phyloP scores from a whole-genome alignment of 2,113 vertebrate species.

The Ceuthmochares aereus region DNA sequence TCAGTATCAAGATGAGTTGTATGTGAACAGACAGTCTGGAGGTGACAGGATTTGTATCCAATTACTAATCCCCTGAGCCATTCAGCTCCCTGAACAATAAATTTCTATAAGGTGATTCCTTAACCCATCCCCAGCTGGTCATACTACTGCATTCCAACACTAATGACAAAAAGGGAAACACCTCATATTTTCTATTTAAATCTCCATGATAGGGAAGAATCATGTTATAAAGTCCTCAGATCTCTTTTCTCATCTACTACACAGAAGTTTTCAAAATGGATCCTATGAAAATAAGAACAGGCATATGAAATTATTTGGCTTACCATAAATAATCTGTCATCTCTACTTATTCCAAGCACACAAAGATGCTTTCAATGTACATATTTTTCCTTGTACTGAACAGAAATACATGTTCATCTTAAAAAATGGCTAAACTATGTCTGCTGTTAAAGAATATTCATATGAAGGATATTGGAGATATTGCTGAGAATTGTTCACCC shows the following conservation, averaged over 20 bases:
- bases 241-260: neutral
- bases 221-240: neutral
- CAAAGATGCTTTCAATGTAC: neutral
- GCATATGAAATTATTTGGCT: neutral
- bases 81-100: neutral
- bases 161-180: rapidly evolving
- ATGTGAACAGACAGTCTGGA: neutral
- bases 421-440: neutral
- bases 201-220: neutral
- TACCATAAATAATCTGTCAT: neutral
- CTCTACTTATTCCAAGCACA: neutral
- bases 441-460: neutral
- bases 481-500: neutral
- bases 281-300: neutral
- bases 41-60: neutral
- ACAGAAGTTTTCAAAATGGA: neutral
- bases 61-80: neutral
- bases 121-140: neutral
- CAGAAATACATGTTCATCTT: neutral
- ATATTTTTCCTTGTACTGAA: neutral
- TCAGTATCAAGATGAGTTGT: neutral
- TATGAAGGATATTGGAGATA: neutral
- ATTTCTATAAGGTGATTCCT: neutral
- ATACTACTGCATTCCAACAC: neutral
- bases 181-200: neutral